A percentile compares a stretch with the other conserved stretches of the same genome.
Evolutionary conservation across 1,140 invertebrate species (phyloP).

Genomic region (Lepidurus arcticus): DNA sequence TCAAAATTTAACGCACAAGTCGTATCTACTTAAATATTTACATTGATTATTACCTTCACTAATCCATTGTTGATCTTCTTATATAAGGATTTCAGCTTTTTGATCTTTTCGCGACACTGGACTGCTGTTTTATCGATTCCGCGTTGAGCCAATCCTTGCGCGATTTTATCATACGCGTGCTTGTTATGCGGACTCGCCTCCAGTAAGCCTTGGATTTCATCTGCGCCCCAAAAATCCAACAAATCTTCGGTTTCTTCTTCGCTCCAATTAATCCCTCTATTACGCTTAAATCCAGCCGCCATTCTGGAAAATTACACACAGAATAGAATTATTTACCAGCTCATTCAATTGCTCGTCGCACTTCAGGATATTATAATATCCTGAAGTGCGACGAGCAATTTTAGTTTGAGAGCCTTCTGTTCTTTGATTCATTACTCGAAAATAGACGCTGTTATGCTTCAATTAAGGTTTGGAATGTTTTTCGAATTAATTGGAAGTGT

Average conservation of each 20-base stretch:
- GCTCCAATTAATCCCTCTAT: constrained; percentile 32
- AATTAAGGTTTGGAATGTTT: not conserved
- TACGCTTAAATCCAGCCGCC: not conserved
- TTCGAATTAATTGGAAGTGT: not conserved
- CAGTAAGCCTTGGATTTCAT: constrained; percentile 28
- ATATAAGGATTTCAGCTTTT: constrained; percentile 32
- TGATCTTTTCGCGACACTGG: constrained; percentile 34
- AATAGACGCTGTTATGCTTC: too few species aligned
- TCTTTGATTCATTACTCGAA: too few species aligned
- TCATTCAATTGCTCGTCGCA: too few species aligned
- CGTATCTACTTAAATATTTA: too few species aligned
- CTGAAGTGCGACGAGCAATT: too few species aligned
- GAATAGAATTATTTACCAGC: too few species aligned
- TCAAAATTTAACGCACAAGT: too few species aligned
- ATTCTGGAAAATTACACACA: not conserved
- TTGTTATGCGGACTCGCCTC: constrained; percentile 32
- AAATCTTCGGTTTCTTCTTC: constrained; percentile 33
- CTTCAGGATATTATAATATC: too few species aligned
- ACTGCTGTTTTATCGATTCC: constrained; percentile 31
- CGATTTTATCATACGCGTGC: constrained; percentile 32
- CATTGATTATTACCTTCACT: constrained; percentile 24
- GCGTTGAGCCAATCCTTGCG: constrained; percentile 24
- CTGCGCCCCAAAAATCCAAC: constrained; percentile 29
- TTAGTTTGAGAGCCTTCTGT: too few species aligned
- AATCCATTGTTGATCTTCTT: constrained; percentile 28